Conservation (phyloP, 2,888 invertebrate genomes). For the Dasypolia templi region DNA sequence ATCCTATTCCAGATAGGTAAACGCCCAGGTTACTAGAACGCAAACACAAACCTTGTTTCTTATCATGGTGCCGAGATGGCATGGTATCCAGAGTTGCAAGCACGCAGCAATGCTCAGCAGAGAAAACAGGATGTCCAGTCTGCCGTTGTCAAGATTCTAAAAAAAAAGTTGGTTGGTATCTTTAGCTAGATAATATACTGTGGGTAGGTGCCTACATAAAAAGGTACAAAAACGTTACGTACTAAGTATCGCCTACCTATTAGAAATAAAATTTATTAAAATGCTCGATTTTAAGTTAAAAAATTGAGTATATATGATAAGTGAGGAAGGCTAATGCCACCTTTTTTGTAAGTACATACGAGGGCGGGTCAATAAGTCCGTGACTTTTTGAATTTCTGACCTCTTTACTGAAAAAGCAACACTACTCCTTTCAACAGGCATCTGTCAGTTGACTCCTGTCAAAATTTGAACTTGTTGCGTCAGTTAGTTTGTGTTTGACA, state of each 20-base stretch:
- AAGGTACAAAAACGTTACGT: background rate
- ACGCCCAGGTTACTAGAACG: background rate
- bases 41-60: conserved; percentile 75
- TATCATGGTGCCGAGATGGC: conserved; percentile 80
- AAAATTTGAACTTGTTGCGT: too few species aligned
- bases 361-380: too few species aligned
- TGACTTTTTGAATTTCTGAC: too few species aligned
- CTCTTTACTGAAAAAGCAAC: too few species aligned
- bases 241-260: too few species aligned
- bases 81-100: conserved; percentile 82
- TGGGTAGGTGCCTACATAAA: background rate
- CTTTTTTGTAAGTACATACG: too few species aligned
- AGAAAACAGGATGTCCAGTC: conserved; percentile 75
- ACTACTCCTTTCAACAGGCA: too few species aligned
- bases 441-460: too few species aligned
- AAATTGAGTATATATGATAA: background rate
- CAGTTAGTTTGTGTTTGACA: too few species aligned
- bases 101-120: conserved; percentile 67
- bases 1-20: too few species aligned
- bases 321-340: too few species aligned
- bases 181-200: background rate
- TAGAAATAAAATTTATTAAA: background rate
- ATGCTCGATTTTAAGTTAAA: background rate
- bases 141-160: conserved; percentile 78
- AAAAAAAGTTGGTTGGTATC: conserved; percentile 14